Base-by-base conservation (phyloP, 2,797 vertebrate genomes). In the Falco columbarius region DNA sequence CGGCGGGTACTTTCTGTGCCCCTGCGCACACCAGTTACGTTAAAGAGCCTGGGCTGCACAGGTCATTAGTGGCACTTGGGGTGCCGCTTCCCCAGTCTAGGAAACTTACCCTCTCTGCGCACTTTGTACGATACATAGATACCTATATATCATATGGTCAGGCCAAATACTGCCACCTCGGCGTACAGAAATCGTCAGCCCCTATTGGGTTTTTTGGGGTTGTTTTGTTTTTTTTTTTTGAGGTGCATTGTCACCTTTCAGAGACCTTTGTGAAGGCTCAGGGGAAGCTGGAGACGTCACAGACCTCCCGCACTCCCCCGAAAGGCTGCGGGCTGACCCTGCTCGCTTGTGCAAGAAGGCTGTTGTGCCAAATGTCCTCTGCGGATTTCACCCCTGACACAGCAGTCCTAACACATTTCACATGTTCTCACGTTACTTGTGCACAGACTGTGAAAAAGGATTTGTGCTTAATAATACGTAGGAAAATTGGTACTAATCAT, bases 221-320 rank as follows among this genome's bases (percentile, higher is more conserved):
- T 38, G 36, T 38, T 38, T 38, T 38, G 10, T 38, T 38, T 38
- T 38, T 38, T 38, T 5, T 38, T 38, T 38, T 38, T 38, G 46
- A 36, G 11, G 36, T 10, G 26, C 40, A 5, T 21, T 6, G 12
- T 3, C 19, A 32, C 17, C 62, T 52, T 40, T n/a, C 30, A 9
- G 4, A 65, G 44, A 42, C 27, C 30, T 81, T 21, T 1, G 1
- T 34, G 32, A 32, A 19, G 54, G 32, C 38, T 42, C 63, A 58
- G 74, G 1, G 2, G 12, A 8, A 51, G 47, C 56, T 61, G 58
- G 30, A 42, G 30, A 9, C 0, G 3, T 44, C 5, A 0, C 24
- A 9, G 18, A 3, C 13, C 11, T 3, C 36, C n/a, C 18, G 47
- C 4, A 3, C 19, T 29, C 9, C 40, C 44, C 52, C 2, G 1